Evolutionary conservation across 2,888 invertebrate species (phyloP).

Genomic region (Microctonus hyperodae): DNA sequence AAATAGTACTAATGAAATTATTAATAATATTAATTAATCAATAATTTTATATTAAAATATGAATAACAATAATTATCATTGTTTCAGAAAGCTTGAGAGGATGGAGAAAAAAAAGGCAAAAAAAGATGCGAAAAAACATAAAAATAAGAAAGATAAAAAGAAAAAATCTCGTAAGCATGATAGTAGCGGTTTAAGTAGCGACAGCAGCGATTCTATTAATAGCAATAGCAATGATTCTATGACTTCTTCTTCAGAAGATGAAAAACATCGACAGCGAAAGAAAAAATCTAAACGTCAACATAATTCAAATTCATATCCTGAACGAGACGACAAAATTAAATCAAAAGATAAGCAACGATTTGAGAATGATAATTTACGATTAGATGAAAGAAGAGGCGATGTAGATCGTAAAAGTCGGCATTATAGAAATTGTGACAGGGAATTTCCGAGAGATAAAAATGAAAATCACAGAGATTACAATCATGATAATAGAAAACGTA

Average conservation of each 20-base stretch:
- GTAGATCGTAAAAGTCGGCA: slow-evolving; percentile 22
- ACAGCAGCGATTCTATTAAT: slow-evolving; percentile 40
- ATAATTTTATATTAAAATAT: too few species aligned
- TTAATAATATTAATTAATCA: too few species aligned
- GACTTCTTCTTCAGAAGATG: slow-evolving; percentile 22
- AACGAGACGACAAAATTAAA: slow-evolving; percentile 36
- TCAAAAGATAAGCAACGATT: slow-evolving; percentile 33
- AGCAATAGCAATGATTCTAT: slow-evolving; percentile 38
- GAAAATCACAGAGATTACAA: slow-evolving; percentile 36
- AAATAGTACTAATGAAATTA: slow-evolving; percentile 38
- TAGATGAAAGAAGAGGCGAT: slow-evolving; percentile 33
- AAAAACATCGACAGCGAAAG: slow-evolving; percentile 39
- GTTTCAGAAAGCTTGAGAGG: slow-evolving; percentile 40
- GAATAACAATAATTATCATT: background rate
- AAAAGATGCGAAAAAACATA: slow-evolving; percentile 39
- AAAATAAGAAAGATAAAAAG: slow-evolving; percentile 36
- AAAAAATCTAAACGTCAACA: slow-evolving; percentile 34
- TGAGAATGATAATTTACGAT: slow-evolving; percentile 43
- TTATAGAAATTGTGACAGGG: slow-evolving; percentile 37
- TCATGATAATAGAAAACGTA: slow-evolving; percentile 35
- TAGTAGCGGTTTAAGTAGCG: slow-evolving; percentile 31
- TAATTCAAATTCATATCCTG: slow-evolving; percentile 29
- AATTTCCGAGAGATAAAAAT: slow-evolving; percentile 33
- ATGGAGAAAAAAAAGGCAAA: slow-evolving; percentile 37
- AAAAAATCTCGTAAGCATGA: slow-evolving; percentile 35